These are phyloP conservation scores for Sminthurides bifidus DNA, from an alignment of 1,140 invertebrate genomes.

Conservation along the genomic window DNA sequence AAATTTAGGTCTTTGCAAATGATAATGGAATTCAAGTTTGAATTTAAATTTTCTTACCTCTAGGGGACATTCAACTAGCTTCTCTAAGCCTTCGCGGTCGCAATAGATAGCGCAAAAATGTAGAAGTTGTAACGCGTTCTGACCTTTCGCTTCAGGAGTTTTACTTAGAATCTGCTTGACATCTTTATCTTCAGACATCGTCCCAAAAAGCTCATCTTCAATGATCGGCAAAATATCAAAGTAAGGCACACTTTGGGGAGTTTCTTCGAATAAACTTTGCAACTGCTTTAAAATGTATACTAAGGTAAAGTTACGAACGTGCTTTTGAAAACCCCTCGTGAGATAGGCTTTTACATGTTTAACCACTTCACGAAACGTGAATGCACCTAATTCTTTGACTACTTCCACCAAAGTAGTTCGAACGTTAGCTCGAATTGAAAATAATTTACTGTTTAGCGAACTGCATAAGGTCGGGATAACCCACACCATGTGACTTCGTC, in stretches of 20 bases:
- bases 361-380: background rate
- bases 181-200: constrained; percentile 2
- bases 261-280: background rate
- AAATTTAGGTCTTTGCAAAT: background rate
- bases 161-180: background rate
- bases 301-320: background rate
- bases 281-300: background rate
- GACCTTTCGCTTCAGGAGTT: constrained; percentile 3
- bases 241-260: background rate
- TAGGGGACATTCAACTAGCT: background rate
- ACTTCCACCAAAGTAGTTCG: background rate
- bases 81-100: background rate
- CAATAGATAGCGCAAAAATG: background rate
- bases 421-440: background rate
- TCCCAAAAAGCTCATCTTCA: constrained; percentile 8
- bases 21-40: background rate
- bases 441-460: background rate
- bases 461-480: constrained; percentile 1
- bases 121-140: constrained; percentile 5
- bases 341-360: background rate
- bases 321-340: constrained; percentile 2
- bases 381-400: background rate
- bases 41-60: background rate
- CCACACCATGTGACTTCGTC: background rate
- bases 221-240: background rate